Evolutionary conservation across 2,797 vertebrate genomes (phyloP).

Genomic region (Peromyscus eremicus): DNA sequence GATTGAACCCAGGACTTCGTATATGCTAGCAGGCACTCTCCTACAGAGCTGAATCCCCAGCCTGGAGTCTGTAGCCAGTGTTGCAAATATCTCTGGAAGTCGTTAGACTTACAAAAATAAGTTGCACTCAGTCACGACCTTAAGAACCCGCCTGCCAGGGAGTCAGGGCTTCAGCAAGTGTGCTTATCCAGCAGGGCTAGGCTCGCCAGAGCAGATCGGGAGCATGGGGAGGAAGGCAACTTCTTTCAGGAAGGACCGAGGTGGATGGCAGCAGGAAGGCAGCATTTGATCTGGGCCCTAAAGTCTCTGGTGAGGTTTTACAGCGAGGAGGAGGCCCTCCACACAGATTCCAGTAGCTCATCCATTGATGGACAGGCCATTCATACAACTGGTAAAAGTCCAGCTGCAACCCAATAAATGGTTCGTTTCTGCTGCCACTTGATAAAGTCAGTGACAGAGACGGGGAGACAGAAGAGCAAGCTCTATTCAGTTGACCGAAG

Average conservation of each 20-base stretch:
- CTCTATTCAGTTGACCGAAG: not conserved
- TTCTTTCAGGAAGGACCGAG: not conserved
- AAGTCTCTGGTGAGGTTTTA: not conserved
- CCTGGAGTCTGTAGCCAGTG: not conserved
- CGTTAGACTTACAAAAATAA: not conserved
- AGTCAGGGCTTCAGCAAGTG: not conserved
- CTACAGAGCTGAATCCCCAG: not conserved
- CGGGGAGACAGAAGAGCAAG: not conserved
- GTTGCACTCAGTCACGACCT: not conserved
- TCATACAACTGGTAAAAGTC: not conserved
- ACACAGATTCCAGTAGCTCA: not conserved
- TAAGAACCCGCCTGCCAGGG: not conserved
- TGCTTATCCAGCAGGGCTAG: not conserved
- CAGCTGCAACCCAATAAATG: not conserved
- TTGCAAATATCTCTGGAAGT: not conserved
- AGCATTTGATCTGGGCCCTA: not conserved
- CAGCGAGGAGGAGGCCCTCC: not conserved
- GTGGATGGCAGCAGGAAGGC: not conserved
- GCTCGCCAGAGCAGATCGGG: not conserved
- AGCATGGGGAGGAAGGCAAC: not conserved
- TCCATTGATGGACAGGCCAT: not conserved
- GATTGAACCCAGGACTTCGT: not conserved
- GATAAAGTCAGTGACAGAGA: not conserved
- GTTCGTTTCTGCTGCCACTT: not conserved
- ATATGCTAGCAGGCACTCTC: not conserved